Evolutionary conservation across 37 sponge, comb jelly and placozoan genomes (phyloP), one percentile per base, ranked within the genome.

Genomic region (Mnemiopsis leidyi): DNA sequence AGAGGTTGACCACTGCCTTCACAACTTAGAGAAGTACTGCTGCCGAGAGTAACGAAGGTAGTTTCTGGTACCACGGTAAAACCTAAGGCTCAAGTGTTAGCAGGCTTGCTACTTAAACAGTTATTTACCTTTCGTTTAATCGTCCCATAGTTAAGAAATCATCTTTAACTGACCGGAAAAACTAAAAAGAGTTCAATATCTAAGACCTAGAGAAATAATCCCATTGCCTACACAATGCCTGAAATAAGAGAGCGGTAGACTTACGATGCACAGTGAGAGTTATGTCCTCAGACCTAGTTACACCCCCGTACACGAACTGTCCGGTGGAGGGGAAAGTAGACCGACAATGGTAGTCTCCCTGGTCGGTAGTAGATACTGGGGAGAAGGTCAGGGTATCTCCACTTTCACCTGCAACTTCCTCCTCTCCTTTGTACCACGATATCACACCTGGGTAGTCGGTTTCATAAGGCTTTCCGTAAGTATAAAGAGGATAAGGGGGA

Each of bases 181-280:
- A n/a, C n/a, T n/a, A n/a, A n/a, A n/a, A n/a, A n/a, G n/a, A n/a
- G n/a, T n/a, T n/a, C n/a, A n/a, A n/a, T n/a, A n/a, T n/a, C n/a
- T n/a, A n/a, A n/a, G n/a, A n/a, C n/a, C n/a, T n/a, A n/a, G n/a
- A n/a, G n/a, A n/a, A n/a, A n/a, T n/a, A n/a, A n/a, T n/a, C n/a
- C n/a, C n/a, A n/a, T n/a, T n/a, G n/a, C n/a, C n/a, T n/a, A n/a
- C n/a, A n/a, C n/a, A n/a, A n/a, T n/a, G n/a, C n/a, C n/a, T n/a
- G n/a, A n/a, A n/a, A n/a, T n/a, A n/a, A n/a, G n/a, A n/a, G n/a
- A n/a, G n/a, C n/a, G n/a, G n/a, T n/a, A n/a, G n/a, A 85, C 90
- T 85, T 61, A 85, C 90, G 90, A 36, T 85, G 90, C 0, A 85
- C 90, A n/a, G 90, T 85, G 9, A 85, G 29, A 18, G 40, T 38